Conservation (phyloP, 2,888 invertebrate genomes). For the Phymatocera aterrima region DNA sequence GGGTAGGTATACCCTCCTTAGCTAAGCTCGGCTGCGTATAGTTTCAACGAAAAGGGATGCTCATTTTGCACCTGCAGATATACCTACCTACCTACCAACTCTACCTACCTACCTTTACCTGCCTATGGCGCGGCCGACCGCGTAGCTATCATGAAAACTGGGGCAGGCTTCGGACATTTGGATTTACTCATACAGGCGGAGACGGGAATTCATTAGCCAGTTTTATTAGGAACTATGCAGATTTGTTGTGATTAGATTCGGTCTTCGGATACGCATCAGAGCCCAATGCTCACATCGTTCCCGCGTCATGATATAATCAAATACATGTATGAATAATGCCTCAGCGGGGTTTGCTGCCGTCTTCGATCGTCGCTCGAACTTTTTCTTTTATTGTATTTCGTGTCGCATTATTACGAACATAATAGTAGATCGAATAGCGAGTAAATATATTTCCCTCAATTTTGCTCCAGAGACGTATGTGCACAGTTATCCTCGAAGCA, state of each 20-base stretch:
- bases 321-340: too few relatives aligned
- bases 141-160: not conserved
- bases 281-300: not conserved
- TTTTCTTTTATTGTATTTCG: too few relatives aligned
- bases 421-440: too few relatives aligned
- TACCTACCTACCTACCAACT: not conserved
- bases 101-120: not conserved
- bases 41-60: constrained; percentile 25
- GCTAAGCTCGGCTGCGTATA: constrained; percentile 7
- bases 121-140: too few relatives aligned
- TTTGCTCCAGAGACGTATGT: too few relatives aligned
- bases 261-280: not conserved
- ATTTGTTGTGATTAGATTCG: not conserved
- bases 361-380: too few relatives aligned
- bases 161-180: not conserved
- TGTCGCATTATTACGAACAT: too few relatives aligned
- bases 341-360: too few relatives aligned
- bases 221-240: not conserved
- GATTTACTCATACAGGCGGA: not conserved
- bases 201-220: not conserved
- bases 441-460: too few relatives aligned
- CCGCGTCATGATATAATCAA: too few relatives aligned
- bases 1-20: constrained; percentile 39
- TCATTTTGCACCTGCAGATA: constrained; percentile 20
- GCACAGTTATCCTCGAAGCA: too few relatives aligned